Evolutionary conservation across 2,113 vertebrate genomes (phyloP).

Genomic region (Phodopus roborovskii): DNA sequence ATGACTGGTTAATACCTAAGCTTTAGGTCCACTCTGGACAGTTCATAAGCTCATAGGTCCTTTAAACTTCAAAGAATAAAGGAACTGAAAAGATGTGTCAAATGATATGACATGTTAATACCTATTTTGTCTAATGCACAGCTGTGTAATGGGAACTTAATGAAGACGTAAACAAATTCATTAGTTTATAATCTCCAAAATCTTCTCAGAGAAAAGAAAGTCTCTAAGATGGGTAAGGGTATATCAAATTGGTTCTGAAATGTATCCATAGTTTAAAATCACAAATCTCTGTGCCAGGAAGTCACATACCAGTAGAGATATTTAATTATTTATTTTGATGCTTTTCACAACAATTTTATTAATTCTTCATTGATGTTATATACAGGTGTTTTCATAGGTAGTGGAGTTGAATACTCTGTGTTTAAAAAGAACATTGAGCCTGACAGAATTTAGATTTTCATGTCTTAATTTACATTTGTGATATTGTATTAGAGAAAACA

Average conservation of each 20-base stretch:
- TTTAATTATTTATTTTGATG: slow-evolving; percentile 68
- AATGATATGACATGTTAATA: background rate
- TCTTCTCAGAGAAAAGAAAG: slow-evolving; percentile 21
- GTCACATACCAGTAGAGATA: slow-evolving; percentile 42
- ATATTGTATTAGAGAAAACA: background rate
- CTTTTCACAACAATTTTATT: slow-evolving; percentile 9
- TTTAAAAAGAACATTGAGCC: background rate
- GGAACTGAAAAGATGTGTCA: slow-evolving; percentile 15
- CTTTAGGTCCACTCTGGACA: background rate
- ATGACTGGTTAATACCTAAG: background rate
- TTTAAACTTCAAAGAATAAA: background rate
- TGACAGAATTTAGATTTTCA: slow-evolving; percentile 21
- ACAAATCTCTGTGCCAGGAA: slow-evolving; percentile 45
- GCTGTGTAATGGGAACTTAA: slow-evolving; percentile 34
- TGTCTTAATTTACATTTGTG: slow-evolving; percentile 51
- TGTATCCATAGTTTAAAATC: slow-evolving; percentile 42
- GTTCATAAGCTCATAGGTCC: background rate
- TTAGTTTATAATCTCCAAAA: slow-evolving; percentile 59
- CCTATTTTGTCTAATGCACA: background rate
- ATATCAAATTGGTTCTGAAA: slow-evolving; percentile 46
- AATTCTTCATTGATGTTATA: slow-evolving; percentile 52
- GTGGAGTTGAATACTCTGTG: background rate
- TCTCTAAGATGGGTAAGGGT: slow-evolving; percentile 35
- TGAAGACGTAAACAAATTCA: slow-evolving; percentile 35
- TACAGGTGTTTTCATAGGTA: background rate